Evolutionary conservation across 2,113 vertebrate genomes (phyloP), one percentile per base, ranked within the genome.

Genomic region (Tympanuchus pallidicinctus): DNA sequence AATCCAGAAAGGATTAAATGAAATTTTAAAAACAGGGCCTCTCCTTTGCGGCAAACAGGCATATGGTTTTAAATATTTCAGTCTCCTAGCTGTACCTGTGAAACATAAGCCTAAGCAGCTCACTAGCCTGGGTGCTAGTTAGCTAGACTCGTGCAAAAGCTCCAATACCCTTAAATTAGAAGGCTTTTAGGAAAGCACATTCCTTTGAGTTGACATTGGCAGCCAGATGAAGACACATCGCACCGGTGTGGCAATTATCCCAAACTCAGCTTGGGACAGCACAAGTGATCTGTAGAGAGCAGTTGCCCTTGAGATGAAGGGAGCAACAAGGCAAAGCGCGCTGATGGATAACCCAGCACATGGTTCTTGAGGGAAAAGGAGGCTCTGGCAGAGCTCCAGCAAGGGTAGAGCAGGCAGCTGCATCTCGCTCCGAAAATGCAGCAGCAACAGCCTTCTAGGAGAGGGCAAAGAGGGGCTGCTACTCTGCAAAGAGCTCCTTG

Each of bases 171-270:
- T 97, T 95, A 96, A 89, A 92, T 96, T 88, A 96, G 97, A 87
- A 75, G 95, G 93, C 81, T 97, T 97, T 96, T 59, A 87, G 93
- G 65, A 80, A 89, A 97, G 54, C 38, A 28, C 80, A 57, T 98
- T 95, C 92, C 84, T 97, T 97, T 96, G 92, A 95, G 40, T 94
- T 97, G 97, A 97, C 97, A 97, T 96, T 98, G 96, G 91, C 94
- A 97, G 82, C 88, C 89, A 91, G 87, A 96, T 83, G 90, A 95
- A 95, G 92, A 96, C 86, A 65, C 89, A 96, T 73, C 65, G 63
- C 90, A 94, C 95, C 83, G n/a, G n/a, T 40, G 85, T 45, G 27
- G 83, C 72, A 88, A 95, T 97, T 97, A 97, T 93, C 91, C 95
- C 95, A 92, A 96, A 89, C 72, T 93, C 82, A 8, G 81, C 82